These are phyloP conservation scores for Metridium senile DNA, from an alignment of 92 coral and sea anemone species.

Conservation along the genomic window DNA sequence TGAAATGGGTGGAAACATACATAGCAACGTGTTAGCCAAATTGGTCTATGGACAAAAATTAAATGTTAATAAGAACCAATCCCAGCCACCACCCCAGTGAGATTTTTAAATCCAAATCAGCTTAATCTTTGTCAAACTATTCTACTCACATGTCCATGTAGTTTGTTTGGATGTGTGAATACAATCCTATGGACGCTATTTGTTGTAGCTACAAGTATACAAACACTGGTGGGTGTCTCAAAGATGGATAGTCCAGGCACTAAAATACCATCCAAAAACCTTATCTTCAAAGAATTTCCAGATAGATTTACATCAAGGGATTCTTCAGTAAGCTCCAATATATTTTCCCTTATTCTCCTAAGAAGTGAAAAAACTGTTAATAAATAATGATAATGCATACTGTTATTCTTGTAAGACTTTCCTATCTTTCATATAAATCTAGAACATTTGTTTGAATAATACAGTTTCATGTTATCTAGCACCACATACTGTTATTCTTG, in stretches of 20 bases:
- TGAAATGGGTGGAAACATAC: too few relatives aligned
- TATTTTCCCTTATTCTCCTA: constrained; percentile 87
- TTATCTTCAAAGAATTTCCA: constrained; percentile 69
- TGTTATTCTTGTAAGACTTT: too few relatives aligned
- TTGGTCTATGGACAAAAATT: too few relatives aligned
- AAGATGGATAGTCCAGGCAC: constrained; percentile 79
- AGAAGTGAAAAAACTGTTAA: neutral
- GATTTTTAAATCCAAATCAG: too few relatives aligned
- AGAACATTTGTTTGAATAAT: too few relatives aligned
- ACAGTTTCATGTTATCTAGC: too few relatives aligned
- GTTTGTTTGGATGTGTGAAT: constrained; percentile 81
- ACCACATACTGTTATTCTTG: too few relatives aligned
- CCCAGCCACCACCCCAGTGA: too few relatives aligned
- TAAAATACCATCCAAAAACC: constrained; percentile 69
- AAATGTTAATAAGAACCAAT: too few relatives aligned
- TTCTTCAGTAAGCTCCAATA: constrained; percentile 77
- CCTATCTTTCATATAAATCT: too few relatives aligned
- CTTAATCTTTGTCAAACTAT: too few relatives aligned
- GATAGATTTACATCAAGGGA: constrained; percentile 78
- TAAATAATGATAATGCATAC: neutral
- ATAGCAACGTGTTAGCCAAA: too few relatives aligned
- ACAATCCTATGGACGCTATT: constrained; percentile 88
- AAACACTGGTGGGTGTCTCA: constrained; percentile 73
- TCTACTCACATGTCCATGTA: constrained; percentile 82
- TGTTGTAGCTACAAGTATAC: constrained; percentile 83